A percentile compares a stretch with the other conserved stretches of the same genome.
These are phyloP conservation scores for Oxyteleia sp. DNA, from an alignment of 2,888 invertebrate genomes.

Conservation along the genomic window DNA sequence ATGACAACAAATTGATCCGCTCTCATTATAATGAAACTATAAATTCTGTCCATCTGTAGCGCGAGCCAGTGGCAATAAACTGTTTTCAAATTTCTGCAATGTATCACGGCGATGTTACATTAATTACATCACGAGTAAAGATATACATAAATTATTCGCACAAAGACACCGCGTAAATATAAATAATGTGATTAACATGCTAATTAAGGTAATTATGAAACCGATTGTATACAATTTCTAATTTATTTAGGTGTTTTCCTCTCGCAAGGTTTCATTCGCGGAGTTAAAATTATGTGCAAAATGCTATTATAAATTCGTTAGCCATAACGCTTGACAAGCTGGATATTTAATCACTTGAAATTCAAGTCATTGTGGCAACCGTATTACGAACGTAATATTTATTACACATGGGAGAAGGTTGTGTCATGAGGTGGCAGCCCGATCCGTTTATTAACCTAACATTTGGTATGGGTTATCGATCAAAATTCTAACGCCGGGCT, in stretches of 20 bases:
- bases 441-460: constrained; percentile 82
- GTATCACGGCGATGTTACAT: not conserved
- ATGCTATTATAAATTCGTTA: too few species aligned
- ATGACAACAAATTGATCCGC: not conserved
- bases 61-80: not conserved
- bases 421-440: constrained; percentile 65
- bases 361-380: too few species aligned
- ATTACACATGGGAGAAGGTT: constrained; percentile 16
- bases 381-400: constrained; percentile 41
- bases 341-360: too few species aligned
- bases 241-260: too few species aligned
- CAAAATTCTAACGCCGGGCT: constrained; percentile 76
- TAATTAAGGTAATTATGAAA: constrained; percentile 18
- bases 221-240: constrained; percentile 13
- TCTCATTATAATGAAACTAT: not conserved
- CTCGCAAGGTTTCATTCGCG: too few species aligned
- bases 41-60: not conserved
- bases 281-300: too few species aligned
- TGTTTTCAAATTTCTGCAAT: constrained; percentile 17
- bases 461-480: constrained; percentile 82
- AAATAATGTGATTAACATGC: constrained; percentile 18
- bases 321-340: too few species aligned
- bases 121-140: not conserved
- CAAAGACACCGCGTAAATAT: not conserved
- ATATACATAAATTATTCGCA: constrained; percentile 13